Base-by-base conservation (phyloP, 1,140 invertebrate genomes). In the Belonocnema kinseyi region DNA sequence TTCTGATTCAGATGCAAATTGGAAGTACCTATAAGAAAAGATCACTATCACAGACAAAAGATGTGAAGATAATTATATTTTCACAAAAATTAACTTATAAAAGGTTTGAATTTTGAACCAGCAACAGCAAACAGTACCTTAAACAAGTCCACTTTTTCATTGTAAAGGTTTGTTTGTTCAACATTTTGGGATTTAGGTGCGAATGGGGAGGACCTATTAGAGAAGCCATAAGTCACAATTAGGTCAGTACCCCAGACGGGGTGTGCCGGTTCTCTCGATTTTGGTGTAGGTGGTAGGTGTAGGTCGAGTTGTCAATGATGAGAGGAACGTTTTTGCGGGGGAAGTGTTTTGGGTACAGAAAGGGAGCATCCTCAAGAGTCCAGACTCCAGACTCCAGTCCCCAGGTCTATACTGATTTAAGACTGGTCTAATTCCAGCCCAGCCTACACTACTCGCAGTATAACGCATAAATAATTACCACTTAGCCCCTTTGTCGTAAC, bases 201-300 rank as follows among this genome's bases (percentile, higher is more conserved):
- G 40, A 46, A 46, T 46, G 40, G 40, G 40, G 7, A 46, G 74
- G 75, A 77, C 85, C 82, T 88, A 85, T 87, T 87, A 86, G 79
- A 86, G 81, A 74, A 82, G 85, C 82, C 87, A 90, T 89, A 90
- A 90, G 87, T 90, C 87, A 90, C 88, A 90, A 90, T 90, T 89
- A 89, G 87, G 84, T 88, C 84, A 87, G 82, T 76, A 61, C 70
- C 13, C 58, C 21, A 66, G 81, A 84, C 75, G 75, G 84, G 87
- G 85, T 83, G 83, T 75, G 87, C 72, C 83, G 51, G 7, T 77
- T 40, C 79, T 81, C 75, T 80, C 74, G 80, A 79, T 81, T 81
- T 84, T 79, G 73, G 85, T 85, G 84, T 88, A 80, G 82, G 82
- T 81, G 80, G 74, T 75, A 21, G 66, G 77, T 76, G 53, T 72